Evolutionary conservation across 2,113 vertebrate species (phyloP).

Genomic region (Athene cunicularia): DNA sequence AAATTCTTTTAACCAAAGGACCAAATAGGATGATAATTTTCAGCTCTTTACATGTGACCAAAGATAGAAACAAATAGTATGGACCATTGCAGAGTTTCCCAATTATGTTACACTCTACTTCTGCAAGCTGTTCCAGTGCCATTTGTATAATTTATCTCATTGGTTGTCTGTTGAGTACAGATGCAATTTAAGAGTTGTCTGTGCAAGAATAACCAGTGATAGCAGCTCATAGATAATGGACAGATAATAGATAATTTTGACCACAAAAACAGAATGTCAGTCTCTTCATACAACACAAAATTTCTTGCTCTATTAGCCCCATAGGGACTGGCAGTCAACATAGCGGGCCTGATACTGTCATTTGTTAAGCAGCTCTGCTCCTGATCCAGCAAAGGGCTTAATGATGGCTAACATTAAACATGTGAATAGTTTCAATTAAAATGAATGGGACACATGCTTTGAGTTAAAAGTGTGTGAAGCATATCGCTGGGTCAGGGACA

Average conservation of each 20-base stretch:
- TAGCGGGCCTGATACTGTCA: not conserved
- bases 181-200: not conserved
- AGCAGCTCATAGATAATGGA: not conserved
- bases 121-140: not conserved
- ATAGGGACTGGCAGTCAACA: not conserved
- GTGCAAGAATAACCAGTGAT: not conserved
- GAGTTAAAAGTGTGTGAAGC: not conserved
- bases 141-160: not conserved
- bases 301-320: not conserved
- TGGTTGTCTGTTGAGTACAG: not conserved
- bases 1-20: not conserved
- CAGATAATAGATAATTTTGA: not conserved
- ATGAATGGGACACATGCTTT: not conserved
- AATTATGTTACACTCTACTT: not conserved
- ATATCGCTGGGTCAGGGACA: not conserved
- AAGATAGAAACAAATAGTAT: not conserved
- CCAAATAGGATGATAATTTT: slow-evolving; percentile 31
- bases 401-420: not conserved
- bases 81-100: not conserved
- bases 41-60: not conserved
- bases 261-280: not conserved
- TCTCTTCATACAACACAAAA: not conserved
- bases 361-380: not conserved
- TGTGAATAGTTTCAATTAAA: slow-evolving; percentile 15
- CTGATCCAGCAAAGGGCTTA: not conserved